Base-by-base conservation (phyloP, 2,797 vertebrate genomes). In the Sparus aurata region DNA sequence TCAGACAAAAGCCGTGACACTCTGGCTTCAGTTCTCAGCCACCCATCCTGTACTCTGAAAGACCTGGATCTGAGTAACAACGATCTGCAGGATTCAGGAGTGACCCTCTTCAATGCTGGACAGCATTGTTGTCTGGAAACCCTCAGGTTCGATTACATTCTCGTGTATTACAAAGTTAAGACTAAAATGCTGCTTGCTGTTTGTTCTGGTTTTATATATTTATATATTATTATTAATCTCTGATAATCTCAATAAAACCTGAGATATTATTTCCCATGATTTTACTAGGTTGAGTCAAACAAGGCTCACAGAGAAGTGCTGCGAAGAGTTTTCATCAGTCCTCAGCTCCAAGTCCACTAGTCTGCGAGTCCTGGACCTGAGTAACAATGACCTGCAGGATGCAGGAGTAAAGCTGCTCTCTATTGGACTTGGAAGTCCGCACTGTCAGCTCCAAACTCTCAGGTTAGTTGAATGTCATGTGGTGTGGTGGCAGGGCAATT, bases 281-380 rank as follows among this genome's bases (percentile, higher is more conserved):
- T 52, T 57, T 17, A 18, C 69, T n/a, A 80, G 66, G 16, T 22
- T 74, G 4, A 45, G 2, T 63, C 50, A 34, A 57, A 69, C 43
- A 4, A 13, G 52, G 23, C 50, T 79, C 4, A 78, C 75, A n/a
- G 60, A 59, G 30, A 62, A 55, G 15, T 59, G 70, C 60, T 77
- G 80, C 11, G 4, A 23, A 17, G 27, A 1, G 3, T 23, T 81
- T 0, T 66, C 62, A 3, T 43, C 54, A 34, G 18, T 16, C 43
- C 30, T 83, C 60, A 49, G 70, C 65, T 59, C 46, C 15, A 5
- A 52, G 7, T 18, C 1, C 0, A 64, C 11, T 12, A 30, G 23
- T 41, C 59, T 82, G 38, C 52, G 63, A 58, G 25, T 18, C 10
- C 38, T 82, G 25, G 69, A 82, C 52, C 25, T 82, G 69, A 58